phyloP scores from a whole-genome alignment of 2,113 vertebrate genomes.

The Phycodurus eques region DNA sequence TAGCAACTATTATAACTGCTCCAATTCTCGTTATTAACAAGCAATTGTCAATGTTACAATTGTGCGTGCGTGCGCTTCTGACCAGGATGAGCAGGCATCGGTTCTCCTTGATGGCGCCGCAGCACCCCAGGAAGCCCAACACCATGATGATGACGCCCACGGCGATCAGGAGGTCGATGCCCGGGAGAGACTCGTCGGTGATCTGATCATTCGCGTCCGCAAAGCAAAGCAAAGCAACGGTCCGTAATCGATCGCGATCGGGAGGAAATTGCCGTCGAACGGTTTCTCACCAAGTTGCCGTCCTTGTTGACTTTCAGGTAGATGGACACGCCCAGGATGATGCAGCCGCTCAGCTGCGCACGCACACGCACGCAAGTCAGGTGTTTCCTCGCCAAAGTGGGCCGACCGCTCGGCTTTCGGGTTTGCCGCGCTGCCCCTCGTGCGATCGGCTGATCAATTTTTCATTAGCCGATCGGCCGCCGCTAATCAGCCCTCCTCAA shows the following conservation, averaged over 20 bases:
- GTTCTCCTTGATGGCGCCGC: conserved; percentile 82
- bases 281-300: conserved; percentile 39
- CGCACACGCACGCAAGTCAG: neutral
- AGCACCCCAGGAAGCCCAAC: conserved; percentile 87
- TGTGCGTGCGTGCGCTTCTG: neutral
- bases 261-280: no score
- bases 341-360: conserved; percentile 77
- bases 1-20: no score
- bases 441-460: conserved; percentile 4
- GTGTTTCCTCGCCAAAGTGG: neutral
- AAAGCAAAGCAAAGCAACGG: neutral
- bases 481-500: conserved; percentile 14
- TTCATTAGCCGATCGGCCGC: conserved; percentile 10
- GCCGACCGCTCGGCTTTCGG: neutral
- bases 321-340: conserved; percentile 81
- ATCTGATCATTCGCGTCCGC: conserved; percentile 33
- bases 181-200: conserved; percentile 25
- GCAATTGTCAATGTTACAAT: no score
- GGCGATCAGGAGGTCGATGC: conserved; percentile 67
- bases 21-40: no score
- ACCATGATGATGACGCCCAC: conserved; percentile 80
- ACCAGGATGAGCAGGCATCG: conserved; percentile 85
- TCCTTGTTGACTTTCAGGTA: conserved; percentile 76
- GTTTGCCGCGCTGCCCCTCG: neutral
- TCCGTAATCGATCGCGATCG: no score